phyloP scores from a whole-genome alignment of 1,140 invertebrate genomes.

The Chironomus tepperi region DNA sequence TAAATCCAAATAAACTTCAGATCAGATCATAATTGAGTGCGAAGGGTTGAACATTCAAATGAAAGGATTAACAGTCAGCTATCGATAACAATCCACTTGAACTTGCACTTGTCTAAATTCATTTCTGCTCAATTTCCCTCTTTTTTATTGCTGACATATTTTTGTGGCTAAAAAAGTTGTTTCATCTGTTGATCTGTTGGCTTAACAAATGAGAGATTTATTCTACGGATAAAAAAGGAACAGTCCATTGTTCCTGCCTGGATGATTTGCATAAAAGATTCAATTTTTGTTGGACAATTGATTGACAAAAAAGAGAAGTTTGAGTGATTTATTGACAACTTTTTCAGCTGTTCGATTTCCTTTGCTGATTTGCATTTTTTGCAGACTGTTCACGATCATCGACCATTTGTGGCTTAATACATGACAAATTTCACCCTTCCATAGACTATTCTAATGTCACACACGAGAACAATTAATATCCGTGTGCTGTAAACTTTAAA shows the following conservation, averaged over 20 bases:
- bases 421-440: background rate
- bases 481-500: background rate
- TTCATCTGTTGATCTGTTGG: no score
- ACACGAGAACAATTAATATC: no score
- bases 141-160: no score
- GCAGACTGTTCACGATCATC: background rate
- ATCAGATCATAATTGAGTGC: no score
- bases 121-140: background rate
- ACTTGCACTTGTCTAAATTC: background rate
- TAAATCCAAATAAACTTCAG: no score
- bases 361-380: background rate
- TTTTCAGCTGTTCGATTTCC: background rate
- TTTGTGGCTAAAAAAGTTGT: no score
- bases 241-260: no score
- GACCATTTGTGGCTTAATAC: background rate
- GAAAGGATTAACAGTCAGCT: background rate
- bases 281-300: background rate
- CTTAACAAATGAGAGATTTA: no score
- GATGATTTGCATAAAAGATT: background rate
- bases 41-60: no score
- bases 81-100: no score
- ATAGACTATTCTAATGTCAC: no score
- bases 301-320: background rate
- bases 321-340: background rate
- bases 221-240: no score